Percentiles rank a stretch among this genome's conserved stretches.
Evolutionary conservation across 64 coral and sea anemone genomes (phyloP).

Genomic region (Platygyra sinensis): DNA sequence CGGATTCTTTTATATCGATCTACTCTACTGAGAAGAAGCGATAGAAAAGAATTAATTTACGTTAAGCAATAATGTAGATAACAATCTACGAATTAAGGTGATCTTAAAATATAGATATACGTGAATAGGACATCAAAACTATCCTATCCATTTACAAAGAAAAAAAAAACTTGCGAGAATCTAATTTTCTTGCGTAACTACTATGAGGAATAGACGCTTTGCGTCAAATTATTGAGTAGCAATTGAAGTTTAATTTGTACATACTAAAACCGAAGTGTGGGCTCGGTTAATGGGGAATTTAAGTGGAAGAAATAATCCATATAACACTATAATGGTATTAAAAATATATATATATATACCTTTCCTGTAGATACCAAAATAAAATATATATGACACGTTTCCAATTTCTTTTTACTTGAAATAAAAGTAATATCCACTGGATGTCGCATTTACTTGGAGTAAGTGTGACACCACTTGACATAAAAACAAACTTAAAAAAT

Average conservation of each 20-base stretch:
- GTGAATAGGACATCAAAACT: background rate
- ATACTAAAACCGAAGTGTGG: background rate
- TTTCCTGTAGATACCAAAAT: no score
- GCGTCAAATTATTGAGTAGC: background rate
- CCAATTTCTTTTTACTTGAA: no score
- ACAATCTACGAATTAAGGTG: background rate
- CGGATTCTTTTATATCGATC: constrained; percentile 95
- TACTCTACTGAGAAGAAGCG: constrained; percentile 99
- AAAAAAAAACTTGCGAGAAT: no score
- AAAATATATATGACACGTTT: no score
- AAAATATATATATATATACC: background rate
- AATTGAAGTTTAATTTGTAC: background rate
- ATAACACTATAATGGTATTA: background rate
- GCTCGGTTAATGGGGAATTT: background rate
- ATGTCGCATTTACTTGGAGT: no score
- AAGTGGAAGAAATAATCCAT: background rate
- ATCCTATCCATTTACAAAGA: background rate
- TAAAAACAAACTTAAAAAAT: no score
- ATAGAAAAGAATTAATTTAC: constrained; percentile 5
- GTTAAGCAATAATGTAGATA: constrained; percentile 22
- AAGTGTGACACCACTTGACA: no score
- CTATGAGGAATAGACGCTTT: background rate
- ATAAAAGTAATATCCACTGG: no score
- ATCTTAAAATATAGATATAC: background rate
- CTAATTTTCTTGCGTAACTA: background rate